Conservation (phyloP, 1,140 invertebrate species). For the Drosophila novamexicana region DNA sequence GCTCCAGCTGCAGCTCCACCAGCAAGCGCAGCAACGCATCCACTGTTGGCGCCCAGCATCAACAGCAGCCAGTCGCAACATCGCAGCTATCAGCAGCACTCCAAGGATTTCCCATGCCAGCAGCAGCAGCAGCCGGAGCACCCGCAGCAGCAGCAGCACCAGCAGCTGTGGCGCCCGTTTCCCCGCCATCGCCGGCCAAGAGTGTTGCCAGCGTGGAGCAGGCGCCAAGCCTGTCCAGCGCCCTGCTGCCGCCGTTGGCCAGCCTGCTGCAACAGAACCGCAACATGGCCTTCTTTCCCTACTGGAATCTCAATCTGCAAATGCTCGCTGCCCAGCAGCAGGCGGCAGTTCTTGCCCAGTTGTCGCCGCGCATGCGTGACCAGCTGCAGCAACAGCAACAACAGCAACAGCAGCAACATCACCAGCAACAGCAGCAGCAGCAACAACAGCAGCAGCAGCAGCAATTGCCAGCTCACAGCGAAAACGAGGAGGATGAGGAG, state of each 20-base stretch:
- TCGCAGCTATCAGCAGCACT: slow-evolving; percentile 67
- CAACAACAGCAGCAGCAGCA: slow-evolving; percentile 29
- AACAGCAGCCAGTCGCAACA: slow-evolving; percentile 29
- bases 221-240: slow-evolving; percentile 37
- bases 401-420: slow-evolving; percentile 49
- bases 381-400: slow-evolving; percentile 67
- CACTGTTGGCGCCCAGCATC: slow-evolving; percentile 43
- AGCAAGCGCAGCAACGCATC: slow-evolving; percentile 48
- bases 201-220: slow-evolving; percentile 60
- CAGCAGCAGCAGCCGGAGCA: not conserved
- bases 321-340: slow-evolving; percentile 84
- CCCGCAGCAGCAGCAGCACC: slow-evolving; percentile 28
- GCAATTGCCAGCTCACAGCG: slow-evolving; percentile 19
- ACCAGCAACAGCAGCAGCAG: slow-evolving; percentile 37
- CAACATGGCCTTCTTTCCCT: slow-evolving; percentile 83
- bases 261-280: slow-evolving; percentile 77
- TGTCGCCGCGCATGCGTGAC: slow-evolving; percentile 75
- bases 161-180: slow-evolving; percentile 33
- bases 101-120: slow-evolving; percentile 57
- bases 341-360: slow-evolving; percentile 72
- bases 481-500: slow-evolving; percentile 61
- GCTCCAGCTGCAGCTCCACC: slow-evolving; percentile 26
- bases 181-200: slow-evolving; percentile 62
- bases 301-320: slow-evolving; percentile 84
- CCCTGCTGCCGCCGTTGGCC: slow-evolving; percentile 73